Base-by-base conservation (phyloP, 2,113 vertebrate genomes). In the Mixornis gularis region DNA sequence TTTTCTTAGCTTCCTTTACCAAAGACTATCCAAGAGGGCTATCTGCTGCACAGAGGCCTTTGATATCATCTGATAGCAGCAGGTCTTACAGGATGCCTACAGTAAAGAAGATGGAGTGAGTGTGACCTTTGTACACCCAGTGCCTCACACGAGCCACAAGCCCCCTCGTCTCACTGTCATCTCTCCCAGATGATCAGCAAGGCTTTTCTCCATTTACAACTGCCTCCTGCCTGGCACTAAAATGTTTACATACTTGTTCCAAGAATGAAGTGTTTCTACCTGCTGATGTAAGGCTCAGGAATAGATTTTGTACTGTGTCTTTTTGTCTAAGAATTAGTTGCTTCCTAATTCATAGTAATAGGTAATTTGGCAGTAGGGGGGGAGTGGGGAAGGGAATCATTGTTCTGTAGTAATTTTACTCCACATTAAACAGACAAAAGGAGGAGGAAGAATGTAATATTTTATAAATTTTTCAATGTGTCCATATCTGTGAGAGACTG, bases 121-220 rank as follows among this genome's bases (percentile, higher is more conserved):
- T 3, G 6, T 7, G 22, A 5, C 12, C 8, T 41, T 34, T 53
- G 19, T 18, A 14, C 0, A 0, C 10, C 2, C 22, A 21, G 41
- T 19, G 63, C 13, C 22, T 59, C 30, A 9, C 14, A 4, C 0
- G 7, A 79, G 20, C 30, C 13, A 14, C 17, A 30, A 43, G 8
- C 3, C 10, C 10, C 14, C 9, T 77, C 41, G 65, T 27, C 53
- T 52, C 26, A 17, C 43, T 26, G 13, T 8, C n/a, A 12, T 56
- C 41, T 46, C n/a, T 72, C 15, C 9, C 7, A 16, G 41, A 1
- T 41, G 10, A 15, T 4, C 18, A 27, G 24, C 15, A 44, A 56
- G 27, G 29, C 27, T 51, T 9, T 70, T 38, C 17, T 48, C 17
- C 18, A 30, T 7, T 46, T 48, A 7, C 46, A 65, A 32, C 3